Evolutionary conservation across 2,797 vertebrate species (phyloP).

Genomic region (Intellagama lesueurii): DNA sequence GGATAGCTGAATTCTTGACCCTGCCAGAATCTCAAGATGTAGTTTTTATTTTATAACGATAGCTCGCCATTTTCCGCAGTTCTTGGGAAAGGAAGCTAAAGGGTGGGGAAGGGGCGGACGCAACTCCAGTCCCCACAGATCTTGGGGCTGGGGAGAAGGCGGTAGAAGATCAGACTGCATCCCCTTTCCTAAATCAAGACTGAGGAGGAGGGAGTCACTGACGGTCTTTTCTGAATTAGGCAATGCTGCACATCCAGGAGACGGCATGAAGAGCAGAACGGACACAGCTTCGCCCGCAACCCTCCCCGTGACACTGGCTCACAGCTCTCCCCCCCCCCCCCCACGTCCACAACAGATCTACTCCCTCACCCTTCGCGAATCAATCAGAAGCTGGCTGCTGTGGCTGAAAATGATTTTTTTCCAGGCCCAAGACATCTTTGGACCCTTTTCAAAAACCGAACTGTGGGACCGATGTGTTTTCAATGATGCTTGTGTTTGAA

Average conservation of each 20-base stretch:
- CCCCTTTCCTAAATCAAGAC: not conserved
- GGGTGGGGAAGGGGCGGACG: no score
- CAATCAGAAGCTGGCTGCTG: not conserved
- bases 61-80: not conserved
- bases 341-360: no score
- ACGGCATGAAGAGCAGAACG: not conserved
- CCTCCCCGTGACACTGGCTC: no score
- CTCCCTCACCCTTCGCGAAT: not conserved
- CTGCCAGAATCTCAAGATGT: not conserved
- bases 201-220: not conserved
- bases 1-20: not conserved
- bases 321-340: not conserved
- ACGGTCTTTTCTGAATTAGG: not conserved
- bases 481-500: not conserved
- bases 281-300: no score
- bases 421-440: not conserved
- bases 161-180: no score
- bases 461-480: not conserved
- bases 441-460: not conserved
- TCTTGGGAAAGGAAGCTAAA: not conserved
- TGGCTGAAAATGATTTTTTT: not conserved
- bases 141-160: no score
- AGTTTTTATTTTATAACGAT: not conserved
- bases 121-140: not conserved
- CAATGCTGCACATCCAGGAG: not conserved